Evolutionary conservation across 2,113 vertebrate species (phyloP).

Genomic region (Macrotus californicus): DNA sequence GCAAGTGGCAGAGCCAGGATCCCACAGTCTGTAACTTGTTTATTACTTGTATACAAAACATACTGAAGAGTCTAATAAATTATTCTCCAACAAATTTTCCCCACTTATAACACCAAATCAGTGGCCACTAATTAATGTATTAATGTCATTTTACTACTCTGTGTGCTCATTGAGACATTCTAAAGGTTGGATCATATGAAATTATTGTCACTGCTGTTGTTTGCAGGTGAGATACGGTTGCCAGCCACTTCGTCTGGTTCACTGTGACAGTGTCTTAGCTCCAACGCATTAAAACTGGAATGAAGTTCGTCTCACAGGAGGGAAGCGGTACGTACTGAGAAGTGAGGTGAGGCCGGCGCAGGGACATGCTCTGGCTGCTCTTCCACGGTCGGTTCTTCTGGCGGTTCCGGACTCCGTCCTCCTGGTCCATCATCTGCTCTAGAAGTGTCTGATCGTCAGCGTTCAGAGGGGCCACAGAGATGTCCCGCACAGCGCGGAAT

Average conservation of each 20-base stretch:
- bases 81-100: background rate
- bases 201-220: background rate
- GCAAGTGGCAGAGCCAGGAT: background rate
- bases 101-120: background rate
- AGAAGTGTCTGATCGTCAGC: conserved; percentile 97
- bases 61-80: conserved; percentile 10
- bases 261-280: background rate
- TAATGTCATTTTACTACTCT: background rate
- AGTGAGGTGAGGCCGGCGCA: conserved; percentile 90
- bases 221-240: background rate
- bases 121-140: background rate
- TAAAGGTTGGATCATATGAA: background rate
- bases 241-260: background rate
- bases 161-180: background rate
- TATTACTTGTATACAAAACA: background rate
- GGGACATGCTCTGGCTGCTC: conserved; percentile 91
- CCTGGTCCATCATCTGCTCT: conserved; percentile 99
- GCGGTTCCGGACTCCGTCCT: conserved; percentile 95
- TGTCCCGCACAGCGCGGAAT: conserved; percentile 96
- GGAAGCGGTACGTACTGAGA: conserved; percentile 85
- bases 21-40: background rate
- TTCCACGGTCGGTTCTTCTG: conserved; percentile 95
- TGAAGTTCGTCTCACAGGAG: background rate
- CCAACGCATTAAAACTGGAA: background rate
- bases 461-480: conserved; percentile 96